Conservation (phyloP, 1,140 invertebrate species). For the Tetragnatha versicolor region DNA sequence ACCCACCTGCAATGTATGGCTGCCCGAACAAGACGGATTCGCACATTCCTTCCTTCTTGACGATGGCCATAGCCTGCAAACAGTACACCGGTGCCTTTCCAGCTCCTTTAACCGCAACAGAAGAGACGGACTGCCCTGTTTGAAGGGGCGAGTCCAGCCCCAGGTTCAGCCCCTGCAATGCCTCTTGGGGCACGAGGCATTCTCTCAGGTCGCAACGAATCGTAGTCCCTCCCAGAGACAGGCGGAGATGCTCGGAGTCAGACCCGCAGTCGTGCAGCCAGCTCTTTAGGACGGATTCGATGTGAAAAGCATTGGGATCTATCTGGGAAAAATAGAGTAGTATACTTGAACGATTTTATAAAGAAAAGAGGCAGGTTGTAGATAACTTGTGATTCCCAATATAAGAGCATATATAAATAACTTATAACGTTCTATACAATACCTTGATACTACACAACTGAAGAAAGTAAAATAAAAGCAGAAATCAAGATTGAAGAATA, state of each 20-base stretch:
- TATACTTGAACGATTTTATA: no score
- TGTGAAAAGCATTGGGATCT: not conserved
- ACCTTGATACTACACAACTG: no score
- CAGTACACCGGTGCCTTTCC: constrained; percentile 24
- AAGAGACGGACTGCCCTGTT: not conserved
- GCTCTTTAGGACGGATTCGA: constrained; percentile 23
- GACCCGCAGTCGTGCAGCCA: constrained; percentile 39
- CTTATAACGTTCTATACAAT: no score
- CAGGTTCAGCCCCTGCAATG: not conserved
- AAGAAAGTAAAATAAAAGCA: no score
- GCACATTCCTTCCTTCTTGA: constrained; percentile 30
- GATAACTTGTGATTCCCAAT: no score
- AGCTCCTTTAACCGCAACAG: not conserved
- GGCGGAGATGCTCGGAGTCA: constrained; percentile 38
- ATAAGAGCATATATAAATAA: no score
- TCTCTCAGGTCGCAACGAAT: constrained; percentile 34
- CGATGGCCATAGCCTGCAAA: not conserved
- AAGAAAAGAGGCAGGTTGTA: no score
- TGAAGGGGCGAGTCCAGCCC: not conserved
- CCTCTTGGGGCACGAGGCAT: constrained; percentile 11
- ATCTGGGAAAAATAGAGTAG: no score
- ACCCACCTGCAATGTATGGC: constrained; percentile 24
- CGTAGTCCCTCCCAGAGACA: not conserved
- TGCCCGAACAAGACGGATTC: constrained; percentile 43
- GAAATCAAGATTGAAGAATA: no score